Evolutionary conservation across 2,797 vertebrate genomes (phyloP).

Genomic region (Sardinella longiceps): DNA sequence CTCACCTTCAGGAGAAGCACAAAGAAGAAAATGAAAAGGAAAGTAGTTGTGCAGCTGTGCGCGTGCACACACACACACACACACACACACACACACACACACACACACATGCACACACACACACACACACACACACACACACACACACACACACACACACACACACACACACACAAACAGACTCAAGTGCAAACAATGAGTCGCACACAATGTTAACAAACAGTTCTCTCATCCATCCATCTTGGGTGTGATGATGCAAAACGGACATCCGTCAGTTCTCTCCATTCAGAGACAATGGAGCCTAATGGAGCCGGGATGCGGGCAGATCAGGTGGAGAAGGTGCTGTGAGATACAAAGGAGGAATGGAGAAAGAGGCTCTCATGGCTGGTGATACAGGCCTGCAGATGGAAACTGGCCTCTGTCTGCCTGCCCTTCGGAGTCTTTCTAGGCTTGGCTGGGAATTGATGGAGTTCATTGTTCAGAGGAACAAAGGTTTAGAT

Average conservation of each 20-base stretch:
- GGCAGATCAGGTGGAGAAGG: neutral
- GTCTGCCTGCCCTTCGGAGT: neutral
- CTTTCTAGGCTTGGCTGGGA: neutral
- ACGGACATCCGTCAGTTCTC: neutral
- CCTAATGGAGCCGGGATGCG: neutral
- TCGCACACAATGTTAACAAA: neutral
- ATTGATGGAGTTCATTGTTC: constrained; percentile 2
- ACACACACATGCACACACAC: neutral
- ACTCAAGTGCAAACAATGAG: neutral
- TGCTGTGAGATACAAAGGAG: neutral
- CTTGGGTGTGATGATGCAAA: neutral
- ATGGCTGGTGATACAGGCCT: neutral
- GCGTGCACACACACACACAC: neutral
- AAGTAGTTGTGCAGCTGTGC: neutral
- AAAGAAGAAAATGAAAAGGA: neutral
- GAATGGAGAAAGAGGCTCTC: neutral
- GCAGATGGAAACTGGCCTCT: neutral
- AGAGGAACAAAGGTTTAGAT: neutral
- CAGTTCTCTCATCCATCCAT: neutral
- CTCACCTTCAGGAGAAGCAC: neutral
- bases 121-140: neutral
- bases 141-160: neutral
- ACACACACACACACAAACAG: no score
- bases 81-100: neutral
- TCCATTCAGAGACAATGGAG: neutral